Base-by-base conservation (phyloP, 2,113 vertebrate genomes). In the Athene cunicularia region DNA sequence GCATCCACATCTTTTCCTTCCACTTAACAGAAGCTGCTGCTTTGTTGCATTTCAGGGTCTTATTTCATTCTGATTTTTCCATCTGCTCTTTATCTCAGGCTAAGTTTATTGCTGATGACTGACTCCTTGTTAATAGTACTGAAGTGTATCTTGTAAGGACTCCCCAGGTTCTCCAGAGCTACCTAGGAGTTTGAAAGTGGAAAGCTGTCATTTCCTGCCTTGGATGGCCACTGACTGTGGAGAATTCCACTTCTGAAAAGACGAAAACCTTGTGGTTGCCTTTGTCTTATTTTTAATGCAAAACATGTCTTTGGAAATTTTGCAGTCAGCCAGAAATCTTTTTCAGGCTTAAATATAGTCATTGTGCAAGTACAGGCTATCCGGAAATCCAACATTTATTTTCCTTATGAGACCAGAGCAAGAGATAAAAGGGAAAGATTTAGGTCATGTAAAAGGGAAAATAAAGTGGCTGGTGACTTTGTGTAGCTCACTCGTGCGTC, bases 391-490 rank as follows among this genome's bases (percentile, higher is more conserved):
- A 95, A 55, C 71, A 28, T 90, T 95, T 93, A 28, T 94, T 95
- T 96, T 96, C 79, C 71, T 92, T 90, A 39, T 11, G 85, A 96
- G 93, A 96, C 71, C 87, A 76, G 67, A 86, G 71, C 67, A 74
- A 41, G 79, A 93, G 50, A 86, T 86, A 88, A 83, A 90, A 94
- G 41, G n/a, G 56, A 62, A 86, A 88, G 52, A 84, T 94, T 86
- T 93, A 90, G 90, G 94, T 96, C 91, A 86, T 7, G 24, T 88
- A 74, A 76, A 90, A 91, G 30, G 39, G 47, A 84, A 75, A 93
- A 86, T 80, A 67, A 88, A 93, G 87, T 56, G 58, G 16, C 80
- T 87, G 88, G 76, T 89, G 70, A 49, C 73, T 93, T 77, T 45
- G 60, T 89, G 80, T 63, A 64, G 35, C 84, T 96, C 70, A 18